Evolutionary conservation across 2,797 vertebrate genomes (phyloP).

Genomic region (Poeciliopsis gracilis): DNA sequence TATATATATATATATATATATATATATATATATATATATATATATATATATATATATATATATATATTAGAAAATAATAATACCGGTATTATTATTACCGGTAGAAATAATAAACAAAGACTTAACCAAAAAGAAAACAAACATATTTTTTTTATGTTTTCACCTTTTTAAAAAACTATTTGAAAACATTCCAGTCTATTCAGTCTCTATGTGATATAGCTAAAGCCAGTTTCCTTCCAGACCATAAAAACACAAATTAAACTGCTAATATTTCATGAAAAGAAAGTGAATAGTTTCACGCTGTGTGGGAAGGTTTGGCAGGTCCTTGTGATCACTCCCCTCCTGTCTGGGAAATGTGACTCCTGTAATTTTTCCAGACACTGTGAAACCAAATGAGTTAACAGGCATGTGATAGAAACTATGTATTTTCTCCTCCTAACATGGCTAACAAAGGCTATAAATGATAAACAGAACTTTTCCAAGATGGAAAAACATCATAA

Average conservation of each 20-base stretch:
- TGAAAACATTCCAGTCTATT: too few species aligned
- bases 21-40: too few species aligned
- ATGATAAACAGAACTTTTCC: constrained; percentile 22
- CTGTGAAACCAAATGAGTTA: constrained; percentile 26
- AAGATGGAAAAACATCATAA: constrained; percentile 11
- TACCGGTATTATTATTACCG: too few species aligned
- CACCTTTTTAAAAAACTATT: too few species aligned
- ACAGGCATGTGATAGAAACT: constrained; percentile 38
- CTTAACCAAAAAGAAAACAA: too few species aligned
- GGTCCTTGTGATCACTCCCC: constrained; percentile 38
- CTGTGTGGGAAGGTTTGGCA: constrained; percentile 50
- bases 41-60: too few species aligned
- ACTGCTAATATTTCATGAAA: not conserved
- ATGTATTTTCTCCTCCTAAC: not conserved
- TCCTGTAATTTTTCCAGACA: not conserved
- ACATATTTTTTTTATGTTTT: too few species aligned
- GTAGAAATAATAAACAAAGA: too few species aligned
- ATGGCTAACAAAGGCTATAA: constrained; percentile 8
- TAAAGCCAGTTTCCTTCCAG: not conserved
- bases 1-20: too few species aligned
- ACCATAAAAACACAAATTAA: not conserved
- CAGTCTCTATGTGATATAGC: not conserved
- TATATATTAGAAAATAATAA: too few species aligned
- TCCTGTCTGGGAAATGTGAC: constrained; percentile 44
- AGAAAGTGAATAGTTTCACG: constrained; percentile 29